phyloP scores from a whole-genome alignment of 2,797 vertebrate genomes.

The Nannoperca obscura region DNA sequence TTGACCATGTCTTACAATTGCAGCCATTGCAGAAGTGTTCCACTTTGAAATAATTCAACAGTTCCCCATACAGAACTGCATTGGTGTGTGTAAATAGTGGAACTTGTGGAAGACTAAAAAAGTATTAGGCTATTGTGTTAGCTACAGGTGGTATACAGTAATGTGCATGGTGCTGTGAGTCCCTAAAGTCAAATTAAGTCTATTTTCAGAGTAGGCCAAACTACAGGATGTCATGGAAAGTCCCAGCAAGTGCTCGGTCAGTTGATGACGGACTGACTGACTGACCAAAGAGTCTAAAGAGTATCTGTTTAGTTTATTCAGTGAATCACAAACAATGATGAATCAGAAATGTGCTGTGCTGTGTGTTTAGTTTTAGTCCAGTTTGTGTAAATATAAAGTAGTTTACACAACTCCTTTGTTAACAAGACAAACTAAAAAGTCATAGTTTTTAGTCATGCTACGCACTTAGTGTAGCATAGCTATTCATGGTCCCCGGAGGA shows the following conservation, averaged over 20 bases:
- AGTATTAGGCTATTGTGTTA: slow-evolving; percentile 21
- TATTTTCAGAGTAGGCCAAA: slow-evolving; percentile 68
- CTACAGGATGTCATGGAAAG: slow-evolving; percentile 70
- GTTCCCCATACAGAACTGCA: neutral
- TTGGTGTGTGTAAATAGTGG: slow-evolving; percentile 5
- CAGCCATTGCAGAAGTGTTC: neutral
- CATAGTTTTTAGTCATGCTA: neutral
- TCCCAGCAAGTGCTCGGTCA: slow-evolving; percentile 67
- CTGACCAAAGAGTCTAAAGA: slow-evolving; percentile 30
- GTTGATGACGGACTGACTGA: slow-evolving; percentile 45
- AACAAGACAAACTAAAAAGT: neutral
- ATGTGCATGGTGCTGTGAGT: slow-evolving; percentile 31
- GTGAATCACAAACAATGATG: slow-evolving; percentile 35
- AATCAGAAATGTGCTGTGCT: slow-evolving; percentile 13
- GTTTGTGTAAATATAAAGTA: neutral
- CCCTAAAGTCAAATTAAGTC: slow-evolving; percentile 39
- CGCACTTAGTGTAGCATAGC: neutral
- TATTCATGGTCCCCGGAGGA: neutral
- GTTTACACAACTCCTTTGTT: neutral
- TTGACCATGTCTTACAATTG: slow-evolving; percentile 1
- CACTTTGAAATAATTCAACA: neutral
- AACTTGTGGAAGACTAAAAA: slow-evolving; percentile 3
- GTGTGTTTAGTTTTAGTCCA: neutral
- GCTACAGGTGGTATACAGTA: slow-evolving; percentile 7
- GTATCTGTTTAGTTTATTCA: slow-evolving; percentile 25